Evolutionary conservation across 2,888 invertebrate genomes (phyloP).

Genomic region (Marronus borbonicus): DNA sequence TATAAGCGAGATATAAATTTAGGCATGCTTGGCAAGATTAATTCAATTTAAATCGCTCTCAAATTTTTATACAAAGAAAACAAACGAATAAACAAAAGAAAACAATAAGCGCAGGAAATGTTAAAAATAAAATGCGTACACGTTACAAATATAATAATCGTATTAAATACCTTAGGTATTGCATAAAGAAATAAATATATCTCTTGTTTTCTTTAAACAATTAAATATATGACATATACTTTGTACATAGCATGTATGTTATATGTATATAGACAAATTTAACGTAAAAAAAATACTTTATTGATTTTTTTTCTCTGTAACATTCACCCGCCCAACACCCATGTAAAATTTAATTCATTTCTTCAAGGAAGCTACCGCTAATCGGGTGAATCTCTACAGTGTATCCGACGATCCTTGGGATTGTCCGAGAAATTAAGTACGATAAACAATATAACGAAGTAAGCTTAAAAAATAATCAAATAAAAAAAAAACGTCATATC

Average conservation of each 20-base stretch:
- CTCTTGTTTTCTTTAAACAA: too few species aligned
- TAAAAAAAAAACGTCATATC: slow-evolving; percentile 2
- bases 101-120: not conserved
- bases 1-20: slow-evolving; percentile 41
- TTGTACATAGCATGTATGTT: not conserved
- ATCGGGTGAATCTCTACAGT: too few species aligned
- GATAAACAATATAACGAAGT: not conserved
- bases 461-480: slow-evolving; percentile 12
- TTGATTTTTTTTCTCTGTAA: too few species aligned
- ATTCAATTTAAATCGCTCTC: slow-evolving; percentile 10
- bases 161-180: slow-evolving; percentile 44
- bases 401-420: not conserved
- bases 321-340: too few species aligned
- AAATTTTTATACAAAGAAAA: not conserved
- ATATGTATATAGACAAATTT: slow-evolving; percentile 37
- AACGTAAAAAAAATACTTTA: slow-evolving; percentile 1
- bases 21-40: slow-evolving; percentile 52
- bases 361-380: not conserved
- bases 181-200: too few species aligned
- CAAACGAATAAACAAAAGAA: too few species aligned
- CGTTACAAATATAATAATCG: not conserved
- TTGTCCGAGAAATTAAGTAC: too few species aligned
- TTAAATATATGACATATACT: too few species aligned
- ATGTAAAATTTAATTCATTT: too few species aligned
- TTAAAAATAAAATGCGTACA: not conserved